Percentiles rank a stretch among this genome's conserved stretches.
Conservation (phyloP, 2,888 invertebrate genomes). For the Nomada fucata region DNA sequence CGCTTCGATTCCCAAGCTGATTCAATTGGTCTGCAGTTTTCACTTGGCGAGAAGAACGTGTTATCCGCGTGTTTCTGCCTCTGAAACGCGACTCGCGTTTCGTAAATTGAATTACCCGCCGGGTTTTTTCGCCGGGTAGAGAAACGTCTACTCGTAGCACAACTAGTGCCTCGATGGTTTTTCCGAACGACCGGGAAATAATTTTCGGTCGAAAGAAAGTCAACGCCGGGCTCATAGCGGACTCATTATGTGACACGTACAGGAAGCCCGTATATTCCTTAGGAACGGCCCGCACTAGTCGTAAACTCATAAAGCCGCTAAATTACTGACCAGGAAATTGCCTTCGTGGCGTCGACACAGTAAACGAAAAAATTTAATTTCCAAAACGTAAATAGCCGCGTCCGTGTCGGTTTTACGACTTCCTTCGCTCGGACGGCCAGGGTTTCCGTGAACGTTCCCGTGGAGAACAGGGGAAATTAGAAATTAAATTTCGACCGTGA, state of each 20-base stretch:
- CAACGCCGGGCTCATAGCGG: not conserved
- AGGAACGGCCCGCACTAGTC: slow-evolving; percentile 6
- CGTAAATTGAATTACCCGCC: not conserved
- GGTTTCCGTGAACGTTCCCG: not conserved
- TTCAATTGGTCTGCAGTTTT: not conserved
- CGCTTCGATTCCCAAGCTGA: slow-evolving; percentile 10
- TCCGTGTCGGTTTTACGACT: slow-evolving; percentile 14
- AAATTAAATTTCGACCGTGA: slow-evolving; percentile 27
- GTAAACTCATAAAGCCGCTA: slow-evolving; percentile 30
- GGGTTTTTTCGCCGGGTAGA: too few relatives aligned
- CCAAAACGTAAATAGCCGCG: slow-evolving; percentile 24
- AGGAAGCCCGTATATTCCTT: slow-evolving; percentile 20
- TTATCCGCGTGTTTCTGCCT: not conserved
- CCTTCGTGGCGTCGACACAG: not conserved
- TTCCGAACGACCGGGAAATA: not conserved
- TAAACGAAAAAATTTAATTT: slow-evolving; percentile 38
- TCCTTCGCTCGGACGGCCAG: not conserved
- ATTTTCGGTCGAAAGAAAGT: slow-evolving; percentile 1
- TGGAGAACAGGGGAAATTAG: slow-evolving; percentile 25
- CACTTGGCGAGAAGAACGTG: not conserved
- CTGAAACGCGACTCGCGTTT: not conserved
- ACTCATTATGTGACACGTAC: slow-evolving; percentile 24
- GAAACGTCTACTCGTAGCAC: not conserved
- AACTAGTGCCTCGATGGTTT: too few relatives aligned
- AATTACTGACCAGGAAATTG: slow-evolving; percentile 42